Percentiles rank a stretch among this genome's conserved stretches.
These are phyloP conservation scores for Uria lomvia DNA, from an alignment of 2,113 vertebrate species.

Conservation along the genomic window DNA sequence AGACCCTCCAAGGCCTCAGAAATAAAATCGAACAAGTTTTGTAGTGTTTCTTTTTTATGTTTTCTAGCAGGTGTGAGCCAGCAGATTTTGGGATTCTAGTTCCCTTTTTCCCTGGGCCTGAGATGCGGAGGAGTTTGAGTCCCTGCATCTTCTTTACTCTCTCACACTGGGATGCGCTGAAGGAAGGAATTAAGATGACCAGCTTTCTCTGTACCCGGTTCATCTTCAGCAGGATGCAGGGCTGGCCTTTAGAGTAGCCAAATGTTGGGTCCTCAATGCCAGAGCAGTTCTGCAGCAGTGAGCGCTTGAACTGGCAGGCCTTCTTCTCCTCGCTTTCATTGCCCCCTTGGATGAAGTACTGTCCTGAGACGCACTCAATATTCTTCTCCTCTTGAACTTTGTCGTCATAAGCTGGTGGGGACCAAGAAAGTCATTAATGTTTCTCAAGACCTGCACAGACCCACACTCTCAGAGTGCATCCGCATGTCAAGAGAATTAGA, in stretches of 20 bases:
- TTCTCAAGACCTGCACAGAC: not conserved
- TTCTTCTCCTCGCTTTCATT: slow-evolving; percentile 83
- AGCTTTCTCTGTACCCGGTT: slow-evolving; percentile 80
- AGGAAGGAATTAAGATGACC: not conserved
- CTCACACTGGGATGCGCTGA: not conserved
- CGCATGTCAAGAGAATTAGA: fast-evolving
- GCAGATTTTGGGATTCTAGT: not conserved
- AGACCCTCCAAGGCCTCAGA: not conserved
- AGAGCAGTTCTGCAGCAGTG: slow-evolving; percentile 88
- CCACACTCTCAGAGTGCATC: not conserved
- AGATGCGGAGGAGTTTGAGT: not conserved
- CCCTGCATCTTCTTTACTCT: not conserved
- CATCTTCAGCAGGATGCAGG: slow-evolving; percentile 94
- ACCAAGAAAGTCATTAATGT: not conserved
- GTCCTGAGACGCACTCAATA: slow-evolving; percentile 79
- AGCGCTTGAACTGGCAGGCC: slow-evolving; percentile 93
- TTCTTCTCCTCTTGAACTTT: slow-evolving; percentile 90
- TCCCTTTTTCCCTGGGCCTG: not conserved
- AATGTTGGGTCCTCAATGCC: slow-evolving; percentile 85
- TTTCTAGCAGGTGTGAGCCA: not conserved
- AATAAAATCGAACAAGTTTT: not conserved
- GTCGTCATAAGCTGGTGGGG: slow-evolving; percentile 86
- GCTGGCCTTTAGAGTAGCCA: slow-evolving; percentile 89
- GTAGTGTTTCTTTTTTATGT: not conserved
- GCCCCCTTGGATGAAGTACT: slow-evolving; percentile 88